phyloP scores from a whole-genome alignment of 2,113 vertebrate species.

The Nansenia antarctica region DNA sequence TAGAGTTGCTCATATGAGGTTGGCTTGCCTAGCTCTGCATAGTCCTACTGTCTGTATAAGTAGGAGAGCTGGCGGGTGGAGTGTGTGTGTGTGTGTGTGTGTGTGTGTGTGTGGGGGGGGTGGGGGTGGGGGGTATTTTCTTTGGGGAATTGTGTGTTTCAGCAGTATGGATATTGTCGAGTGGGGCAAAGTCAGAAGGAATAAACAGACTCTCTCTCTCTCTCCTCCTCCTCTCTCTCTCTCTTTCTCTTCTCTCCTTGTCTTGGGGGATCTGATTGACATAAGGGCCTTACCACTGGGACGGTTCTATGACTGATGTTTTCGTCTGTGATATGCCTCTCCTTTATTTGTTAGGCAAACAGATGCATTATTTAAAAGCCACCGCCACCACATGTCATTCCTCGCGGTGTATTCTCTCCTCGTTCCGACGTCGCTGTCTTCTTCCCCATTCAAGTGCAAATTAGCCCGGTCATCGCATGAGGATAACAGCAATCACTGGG shows the following conservation, averaged over 20 bases:
- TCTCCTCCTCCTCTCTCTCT: slow-evolving; percentile 18
- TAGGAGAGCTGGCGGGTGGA: slow-evolving; percentile 12
- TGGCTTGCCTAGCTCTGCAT: slow-evolving; percentile 37
- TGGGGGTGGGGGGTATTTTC: slow-evolving; percentile 51
- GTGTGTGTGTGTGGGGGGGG: too few species aligned
- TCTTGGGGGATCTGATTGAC: slow-evolving; percentile 55
- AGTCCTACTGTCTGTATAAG: slow-evolving; percentile 31
- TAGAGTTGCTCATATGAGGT: slow-evolving; percentile 54
- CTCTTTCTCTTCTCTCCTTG: slow-evolving; percentile 14
- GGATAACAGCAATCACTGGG: slow-evolving; percentile 7
- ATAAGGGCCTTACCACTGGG: slow-evolving; percentile 56
- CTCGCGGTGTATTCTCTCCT: slow-evolving; percentile 36
- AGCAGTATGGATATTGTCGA: slow-evolving; percentile 71
- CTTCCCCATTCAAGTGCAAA: slow-evolving; percentile 62
- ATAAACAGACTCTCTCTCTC: slow-evolving; percentile 69
- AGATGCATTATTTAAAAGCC: slow-evolving; percentile 74
- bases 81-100: too few species aligned
- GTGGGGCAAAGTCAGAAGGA: slow-evolving; percentile 67
- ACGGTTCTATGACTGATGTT: slow-evolving; percentile 61
- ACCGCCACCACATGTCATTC: slow-evolving; percentile 40
- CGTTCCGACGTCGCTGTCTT: slow-evolving; percentile 39
- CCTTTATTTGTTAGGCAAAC: slow-evolving; percentile 73
- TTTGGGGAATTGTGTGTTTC: slow-evolving; percentile 71
- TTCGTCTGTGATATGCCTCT: slow-evolving; percentile 59
- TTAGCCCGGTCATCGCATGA: slow-evolving; percentile 43